Evolutionary conservation across 2,113 vertebrate genomes (phyloP).

Genomic region (Xenus cinereus): DNA sequence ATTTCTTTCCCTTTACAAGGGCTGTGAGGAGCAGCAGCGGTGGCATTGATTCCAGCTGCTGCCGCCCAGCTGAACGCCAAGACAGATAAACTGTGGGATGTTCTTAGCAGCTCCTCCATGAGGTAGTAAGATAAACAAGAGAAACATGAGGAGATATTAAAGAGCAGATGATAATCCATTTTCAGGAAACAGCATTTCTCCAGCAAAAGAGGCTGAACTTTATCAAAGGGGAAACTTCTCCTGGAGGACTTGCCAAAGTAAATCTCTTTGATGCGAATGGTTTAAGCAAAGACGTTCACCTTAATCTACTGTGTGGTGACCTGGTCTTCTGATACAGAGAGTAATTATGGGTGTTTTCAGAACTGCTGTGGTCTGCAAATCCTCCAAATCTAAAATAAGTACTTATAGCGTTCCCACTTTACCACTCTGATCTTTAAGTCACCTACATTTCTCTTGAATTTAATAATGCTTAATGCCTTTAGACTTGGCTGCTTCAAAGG

Average conservation of each 20-base stretch:
- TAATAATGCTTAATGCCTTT: background rate
- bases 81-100: slow-evolving; percentile 44
- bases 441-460: slow-evolving; percentile 9
- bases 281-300: slow-evolving; percentile 52
- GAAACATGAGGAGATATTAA: slow-evolving; percentile 54
- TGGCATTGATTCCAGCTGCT: slow-evolving; percentile 50
- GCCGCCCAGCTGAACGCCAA: slow-evolving; percentile 7
- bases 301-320: slow-evolving; percentile 52
- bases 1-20: background rate
- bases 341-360: slow-evolving; percentile 49
- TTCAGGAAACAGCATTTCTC: slow-evolving; percentile 58
- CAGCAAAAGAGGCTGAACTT: slow-evolving; percentile 36
- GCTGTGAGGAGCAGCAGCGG: background rate
- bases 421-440: background rate
- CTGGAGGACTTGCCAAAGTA: slow-evolving; percentile 62
- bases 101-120: slow-evolving; percentile 31
- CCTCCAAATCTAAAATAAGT: slow-evolving; percentile 13
- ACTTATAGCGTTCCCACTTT: background rate
- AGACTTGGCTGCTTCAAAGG: background rate
- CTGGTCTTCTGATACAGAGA: slow-evolving; percentile 35
- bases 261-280: slow-evolving; percentile 60
- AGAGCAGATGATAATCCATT: slow-evolving; percentile 61
- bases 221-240: slow-evolving; percentile 57
- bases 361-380: slow-evolving; percentile 28
- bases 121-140: slow-evolving; percentile 43